These are phyloP conservation scores for Trilocha varians DNA, from an alignment of 2,888 invertebrate genomes.

Conservation along the genomic window DNA sequence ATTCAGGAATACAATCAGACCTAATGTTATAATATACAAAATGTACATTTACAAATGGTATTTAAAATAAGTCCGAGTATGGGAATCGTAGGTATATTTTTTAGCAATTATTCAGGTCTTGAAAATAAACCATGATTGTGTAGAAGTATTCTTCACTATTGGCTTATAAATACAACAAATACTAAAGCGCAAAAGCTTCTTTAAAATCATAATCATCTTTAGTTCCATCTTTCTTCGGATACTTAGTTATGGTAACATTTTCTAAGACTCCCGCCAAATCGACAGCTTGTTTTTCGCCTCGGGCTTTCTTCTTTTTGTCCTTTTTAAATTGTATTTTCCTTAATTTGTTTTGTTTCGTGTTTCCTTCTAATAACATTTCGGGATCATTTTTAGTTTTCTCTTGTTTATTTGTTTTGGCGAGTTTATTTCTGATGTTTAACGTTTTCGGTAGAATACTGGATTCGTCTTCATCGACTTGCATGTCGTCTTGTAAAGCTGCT, in stretches of 20 bases:
- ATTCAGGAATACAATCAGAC: too few relatives aligned
- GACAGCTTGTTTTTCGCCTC: constrained; percentile 74
- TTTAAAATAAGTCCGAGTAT: too few relatives aligned
- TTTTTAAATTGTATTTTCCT: constrained; percentile 76
- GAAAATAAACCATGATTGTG: too few relatives aligned
- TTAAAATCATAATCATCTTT: constrained; percentile 76
- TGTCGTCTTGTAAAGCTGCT: constrained; percentile 52
- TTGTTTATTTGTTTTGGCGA: constrained; percentile 43
- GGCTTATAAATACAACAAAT: too few relatives aligned
- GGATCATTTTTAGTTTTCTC: constrained; percentile 72
- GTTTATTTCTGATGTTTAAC: constrained; percentile 48
- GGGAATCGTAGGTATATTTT: too few relatives aligned
- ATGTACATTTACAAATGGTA: too few relatives aligned
- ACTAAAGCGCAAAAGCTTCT: constrained; percentile 64
- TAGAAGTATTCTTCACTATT: too few relatives aligned
- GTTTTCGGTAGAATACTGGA: constrained; percentile 49
- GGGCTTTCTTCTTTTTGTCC: constrained; percentile 67
- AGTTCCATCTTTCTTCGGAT: constrained; percentile 27
- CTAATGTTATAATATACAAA: too few relatives aligned
- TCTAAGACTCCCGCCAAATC: constrained; percentile 78
- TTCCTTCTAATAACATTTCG: constrained; percentile 80
- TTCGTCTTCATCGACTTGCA: constrained; percentile 72
- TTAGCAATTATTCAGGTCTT: too few relatives aligned
- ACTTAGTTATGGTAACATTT: constrained; percentile 64
- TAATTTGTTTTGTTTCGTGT: constrained; percentile 61